Percentiles rank a stretch among this genome's conserved stretches.
phyloP scores from a whole-genome alignment of 2,797 vertebrate species.

The Rousettus madagascariensis region DNA sequence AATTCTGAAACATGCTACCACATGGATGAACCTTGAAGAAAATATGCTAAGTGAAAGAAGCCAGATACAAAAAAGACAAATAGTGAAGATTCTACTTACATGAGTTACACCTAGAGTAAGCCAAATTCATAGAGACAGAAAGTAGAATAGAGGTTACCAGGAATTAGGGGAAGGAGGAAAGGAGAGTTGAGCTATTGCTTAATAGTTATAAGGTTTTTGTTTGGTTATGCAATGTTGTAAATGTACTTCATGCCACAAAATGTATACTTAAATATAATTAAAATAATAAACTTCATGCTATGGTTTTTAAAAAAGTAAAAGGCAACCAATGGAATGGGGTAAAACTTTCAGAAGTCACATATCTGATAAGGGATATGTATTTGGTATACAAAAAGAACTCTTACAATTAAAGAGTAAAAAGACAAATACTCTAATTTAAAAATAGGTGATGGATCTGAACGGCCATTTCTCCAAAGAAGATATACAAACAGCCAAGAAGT shows the following conservation, averaged over 20 bases:
- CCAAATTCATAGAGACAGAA: background rate
- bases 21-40: background rate
- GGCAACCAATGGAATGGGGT: background rate
- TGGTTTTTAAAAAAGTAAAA: background rate
- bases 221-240: background rate
- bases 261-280: background rate
- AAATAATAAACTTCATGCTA: background rate
- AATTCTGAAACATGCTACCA: background rate
- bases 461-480: background rate
- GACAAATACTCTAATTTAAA: background rate
- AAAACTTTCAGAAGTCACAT: background rate
- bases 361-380: background rate
- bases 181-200: background rate
- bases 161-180: background rate
- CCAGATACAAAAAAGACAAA: background rate
- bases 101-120: background rate
- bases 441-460: constrained; percentile 15
- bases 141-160: background rate
- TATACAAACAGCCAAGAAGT: background rate
- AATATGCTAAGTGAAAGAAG: background rate
- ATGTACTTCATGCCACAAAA: background rate
- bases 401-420: background rate
- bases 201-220: background rate
- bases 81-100: no score
- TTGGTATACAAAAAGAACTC: background rate